Base-by-base conservation (phyloP, 2,113 vertebrate genomes). In the Taurulus bubalis region DNA sequence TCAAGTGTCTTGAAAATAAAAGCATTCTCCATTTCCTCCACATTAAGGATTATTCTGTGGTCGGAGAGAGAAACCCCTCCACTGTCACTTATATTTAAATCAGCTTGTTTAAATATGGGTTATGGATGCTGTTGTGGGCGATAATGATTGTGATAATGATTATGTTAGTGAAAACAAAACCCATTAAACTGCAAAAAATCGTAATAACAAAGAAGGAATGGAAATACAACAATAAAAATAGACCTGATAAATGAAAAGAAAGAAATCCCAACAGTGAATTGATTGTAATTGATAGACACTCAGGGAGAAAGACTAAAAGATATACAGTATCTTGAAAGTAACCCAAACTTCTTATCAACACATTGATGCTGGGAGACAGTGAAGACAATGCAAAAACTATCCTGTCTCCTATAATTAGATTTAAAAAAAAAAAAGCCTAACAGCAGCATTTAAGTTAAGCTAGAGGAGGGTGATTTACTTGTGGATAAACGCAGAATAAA, bases 341-440 rank as follows among this genome's bases (percentile, higher is more conserved):
- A 40, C 32, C 24, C 2, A 1, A 68, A 68, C 28, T 26, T 16
- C 45, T 68, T 83, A 18, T 71, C 28, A 67, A 22, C 45, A 72
- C 7, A 77, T 62, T 40, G 28, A 49, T n/a, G 5, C 10, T 15
- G 12, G n/a, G 65, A 84, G 59, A 75, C 20, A n/a, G 26, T 51
- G 47, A 53, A 3, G 55, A 26, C n/a, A 81, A 62, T 59, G 77
- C 77, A 78, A 79, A 77, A 66, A 71, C 51, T 58, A 7, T 78
- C 22, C 3, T 12, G 56, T 82, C 63, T 76, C 51, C 66, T 85
- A n/a, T 80, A 72, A 83, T 77, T 74, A 78, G 20, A 71, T 64
- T n/a, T n/a, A n/a, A n/a, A n/a, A n/a, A n/a, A n/a, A n/a, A 60
- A 80, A 75, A 83, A 47, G 30, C 20, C 69, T 34, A 49, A 66